These are phyloP conservation scores for Lethrus apterus DNA, from an alignment of 1,140 invertebrate species.

Conservation along the genomic window DNA sequence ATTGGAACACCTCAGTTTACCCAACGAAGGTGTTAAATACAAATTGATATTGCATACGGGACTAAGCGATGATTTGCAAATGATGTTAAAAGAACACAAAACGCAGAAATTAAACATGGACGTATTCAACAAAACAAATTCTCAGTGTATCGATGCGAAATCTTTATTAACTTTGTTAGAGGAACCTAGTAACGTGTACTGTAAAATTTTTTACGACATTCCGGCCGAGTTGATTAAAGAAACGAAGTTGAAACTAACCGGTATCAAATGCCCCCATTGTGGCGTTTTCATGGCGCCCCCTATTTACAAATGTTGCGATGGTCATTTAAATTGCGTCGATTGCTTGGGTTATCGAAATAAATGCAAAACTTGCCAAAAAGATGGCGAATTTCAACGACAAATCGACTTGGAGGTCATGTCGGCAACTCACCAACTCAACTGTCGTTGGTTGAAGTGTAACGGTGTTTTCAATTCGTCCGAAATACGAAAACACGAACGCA, in stretches of 20 bases:
- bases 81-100: constrained; percentile 3
- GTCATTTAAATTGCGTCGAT: constrained; percentile 3
- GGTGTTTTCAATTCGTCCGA: neutral
- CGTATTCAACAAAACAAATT: constrained; percentile 1
- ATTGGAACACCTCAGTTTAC: constrained; percentile 1
- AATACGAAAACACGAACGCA: constrained; percentile 1
- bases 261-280: constrained; percentile 3
- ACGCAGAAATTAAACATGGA: too few relatives aligned
- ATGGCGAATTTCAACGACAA: neutral
- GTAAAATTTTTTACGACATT: neutral
- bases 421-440: neutral
- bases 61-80: neutral
- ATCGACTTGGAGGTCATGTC: neutral
- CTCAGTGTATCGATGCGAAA: neutral
- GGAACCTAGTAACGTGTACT: neutral
- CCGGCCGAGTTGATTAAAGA: neutral
- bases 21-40: neutral
- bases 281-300: neutral
- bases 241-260: neutral
- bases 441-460: constrained; percentile 7
- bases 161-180: constrained; percentile 1
- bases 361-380: constrained; percentile 2
- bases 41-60: constrained; percentile 7
- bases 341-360: neutral
- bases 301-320: constrained; percentile 4